Evolutionary conservation across 2,888 invertebrate genomes (phyloP).

Genomic region (Phrixothrix hirtus): DNA sequence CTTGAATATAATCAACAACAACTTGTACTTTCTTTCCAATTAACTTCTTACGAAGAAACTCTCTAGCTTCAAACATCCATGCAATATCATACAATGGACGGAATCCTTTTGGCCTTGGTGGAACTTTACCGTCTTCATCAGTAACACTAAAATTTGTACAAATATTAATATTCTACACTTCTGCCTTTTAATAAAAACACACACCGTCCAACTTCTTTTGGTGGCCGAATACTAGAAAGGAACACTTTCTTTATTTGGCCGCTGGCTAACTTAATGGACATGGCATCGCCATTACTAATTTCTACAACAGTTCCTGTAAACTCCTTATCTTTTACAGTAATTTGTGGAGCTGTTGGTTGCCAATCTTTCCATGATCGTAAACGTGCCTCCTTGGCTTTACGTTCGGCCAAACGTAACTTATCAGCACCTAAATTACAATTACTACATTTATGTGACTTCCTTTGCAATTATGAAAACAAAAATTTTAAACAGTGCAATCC

Average conservation of each 20-base stretch:
- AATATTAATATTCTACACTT: too few species aligned
- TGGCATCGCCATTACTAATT: conserved; percentile 91
- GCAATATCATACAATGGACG: conserved; percentile 97
- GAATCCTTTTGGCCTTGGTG: conserved; percentile 72
- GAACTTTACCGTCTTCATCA: conserved; percentile 70
- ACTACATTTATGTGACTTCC: too few species aligned
- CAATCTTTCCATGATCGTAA: conserved; percentile 92
- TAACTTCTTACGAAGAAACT: conserved; percentile 92
- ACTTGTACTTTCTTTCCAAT: conserved; percentile 94
- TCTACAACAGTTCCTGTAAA: conserved; percentile 84
- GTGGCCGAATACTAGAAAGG: conserved; percentile 93
- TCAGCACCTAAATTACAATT: too few species aligned
- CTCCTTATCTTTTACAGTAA: conserved; percentile 79
- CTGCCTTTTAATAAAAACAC: too few species aligned
- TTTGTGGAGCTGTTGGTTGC: conserved; percentile 71
- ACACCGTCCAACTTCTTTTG: conserved; percentile 67
- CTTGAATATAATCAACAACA: conserved; percentile 94
- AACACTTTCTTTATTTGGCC: conserved; percentile 88
- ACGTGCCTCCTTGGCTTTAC: conserved; percentile 82
- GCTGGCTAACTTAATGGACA: conserved; percentile 80
- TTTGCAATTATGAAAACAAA: too few species aligned
- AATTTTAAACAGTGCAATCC: too few species aligned
- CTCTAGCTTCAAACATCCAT: conserved; percentile 97
- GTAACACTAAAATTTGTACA: conserved; percentile 45
- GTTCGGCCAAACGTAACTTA: conserved; percentile 82